These are phyloP conservation scores for Cheilosia pagana DNA, from an alignment of 2,888 invertebrate species.

Conservation along the genomic window DNA sequence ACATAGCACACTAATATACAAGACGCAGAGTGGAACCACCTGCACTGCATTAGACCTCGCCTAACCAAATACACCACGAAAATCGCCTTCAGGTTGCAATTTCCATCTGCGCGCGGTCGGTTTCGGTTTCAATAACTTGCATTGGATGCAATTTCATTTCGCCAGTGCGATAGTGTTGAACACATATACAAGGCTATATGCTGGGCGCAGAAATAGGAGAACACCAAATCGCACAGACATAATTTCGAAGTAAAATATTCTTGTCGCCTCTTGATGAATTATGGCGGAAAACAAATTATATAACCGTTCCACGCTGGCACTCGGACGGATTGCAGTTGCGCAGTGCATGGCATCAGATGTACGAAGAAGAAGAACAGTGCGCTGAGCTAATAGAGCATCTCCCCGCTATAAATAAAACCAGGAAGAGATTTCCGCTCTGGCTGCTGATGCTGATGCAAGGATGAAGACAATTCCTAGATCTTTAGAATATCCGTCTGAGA, in stretches of 20 bases:
- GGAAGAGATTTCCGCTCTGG: constrained; percentile 61
- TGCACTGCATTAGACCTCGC: constrained; percentile 31
- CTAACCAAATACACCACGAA: constrained; percentile 51
- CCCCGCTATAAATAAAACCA: constrained; percentile 67
- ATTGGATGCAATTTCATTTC: constrained; percentile 32
- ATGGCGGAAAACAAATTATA: constrained; percentile 75
- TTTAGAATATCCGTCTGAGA: constrained; percentile 18
- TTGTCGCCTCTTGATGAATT: constrained; percentile 75
- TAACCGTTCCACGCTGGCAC: constrained; percentile 61
- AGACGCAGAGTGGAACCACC: constrained; percentile 37
- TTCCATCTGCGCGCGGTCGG: constrained; percentile 32
- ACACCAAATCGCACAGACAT: constrained; percentile 36
- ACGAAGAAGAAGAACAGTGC: constrained; percentile 13
- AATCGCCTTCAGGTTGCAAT: constrained; percentile 50
- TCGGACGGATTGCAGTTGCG: constrained; percentile 33
- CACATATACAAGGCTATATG: constrained; percentile 1
- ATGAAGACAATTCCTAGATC: constrained; percentile 49
- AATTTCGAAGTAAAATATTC: constrained; percentile 74
- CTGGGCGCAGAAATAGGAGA: constrained; percentile 16
- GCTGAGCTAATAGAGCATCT: constrained; percentile 52
- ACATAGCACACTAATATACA: constrained; percentile 37
- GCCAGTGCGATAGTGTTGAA: constrained; percentile 6
- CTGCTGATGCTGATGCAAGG: constrained; percentile 21
- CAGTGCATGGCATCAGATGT: constrained; percentile 10
- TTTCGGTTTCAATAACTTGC: constrained; percentile 65